Percentiles rank a stretch among this genome's conserved stretches.
Evolutionary conservation across 2,797 vertebrate genomes (phyloP).

Genomic region (Epinephelus awoara): DNA sequence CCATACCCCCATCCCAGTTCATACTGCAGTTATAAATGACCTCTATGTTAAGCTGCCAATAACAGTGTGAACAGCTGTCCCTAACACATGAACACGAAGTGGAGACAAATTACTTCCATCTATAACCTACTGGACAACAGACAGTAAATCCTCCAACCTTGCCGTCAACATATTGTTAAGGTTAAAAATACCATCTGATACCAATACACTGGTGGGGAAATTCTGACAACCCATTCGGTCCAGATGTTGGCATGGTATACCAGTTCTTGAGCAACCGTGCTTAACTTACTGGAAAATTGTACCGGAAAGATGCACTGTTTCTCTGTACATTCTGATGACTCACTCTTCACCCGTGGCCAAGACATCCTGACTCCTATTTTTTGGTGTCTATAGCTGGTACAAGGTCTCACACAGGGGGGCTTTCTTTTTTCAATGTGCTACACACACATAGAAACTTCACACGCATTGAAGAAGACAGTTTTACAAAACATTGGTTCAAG

Average conservation of each 20-base stretch:
- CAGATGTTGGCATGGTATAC: neutral
- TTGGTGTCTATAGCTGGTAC: neutral
- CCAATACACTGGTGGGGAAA: neutral
- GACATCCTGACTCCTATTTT: neutral
- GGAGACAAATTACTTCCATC: conserved; percentile 14
- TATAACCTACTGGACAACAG: neutral
- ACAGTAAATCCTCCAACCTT: conserved; percentile 43
- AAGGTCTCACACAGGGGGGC: neutral
- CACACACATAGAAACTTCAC: neutral
- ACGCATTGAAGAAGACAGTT: neutral
- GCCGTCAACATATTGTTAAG: conserved; percentile 15
- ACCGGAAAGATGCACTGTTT: neutral
- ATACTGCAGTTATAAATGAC: conserved; percentile 10
- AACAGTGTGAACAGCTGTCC: conserved; percentile 3
- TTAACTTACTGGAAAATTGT: neutral
- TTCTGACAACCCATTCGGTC: neutral
- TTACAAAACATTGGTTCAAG: neutral
- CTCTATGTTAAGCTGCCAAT: conserved; percentile 2
- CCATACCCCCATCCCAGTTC: neutral
- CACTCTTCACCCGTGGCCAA: neutral
- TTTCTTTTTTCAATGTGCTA: neutral
- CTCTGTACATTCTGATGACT: conserved; percentile 4
- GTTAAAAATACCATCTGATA: conserved; percentile 8
- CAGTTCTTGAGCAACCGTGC: neutral
- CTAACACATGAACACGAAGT: conserved; percentile 3